Conservation (phyloP, 1,140 invertebrate genomes). For the Tribolium castaneum region DNA sequence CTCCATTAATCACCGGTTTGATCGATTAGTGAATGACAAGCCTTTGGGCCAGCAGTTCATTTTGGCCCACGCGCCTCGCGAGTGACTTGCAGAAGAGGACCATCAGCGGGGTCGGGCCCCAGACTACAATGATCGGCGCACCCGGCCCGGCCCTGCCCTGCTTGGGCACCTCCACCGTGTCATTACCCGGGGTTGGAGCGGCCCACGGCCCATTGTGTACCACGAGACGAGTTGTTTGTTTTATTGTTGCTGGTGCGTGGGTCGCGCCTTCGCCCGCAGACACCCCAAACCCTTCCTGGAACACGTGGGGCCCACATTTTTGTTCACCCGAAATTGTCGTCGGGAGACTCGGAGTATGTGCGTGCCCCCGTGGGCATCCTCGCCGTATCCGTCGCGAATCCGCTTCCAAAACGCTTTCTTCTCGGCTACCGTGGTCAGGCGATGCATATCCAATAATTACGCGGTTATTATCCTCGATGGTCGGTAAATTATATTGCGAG, state of each 20-base stretch:
- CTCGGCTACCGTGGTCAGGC: constrained; percentile 48
- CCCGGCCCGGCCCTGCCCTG: constrained; percentile 23
- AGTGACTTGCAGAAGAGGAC: constrained; percentile 39
- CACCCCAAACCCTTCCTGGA: constrained; percentile 2
- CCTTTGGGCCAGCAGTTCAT: constrained; percentile 19
- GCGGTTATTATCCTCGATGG: constrained; percentile 57
- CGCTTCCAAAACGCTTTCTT: constrained; percentile 4
- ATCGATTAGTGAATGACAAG: constrained; percentile 41
- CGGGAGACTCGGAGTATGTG: background rate
- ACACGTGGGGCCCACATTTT: background rate
- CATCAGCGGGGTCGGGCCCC: constrained; percentile 25
- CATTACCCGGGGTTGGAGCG: constrained; percentile 35
- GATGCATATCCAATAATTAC: constrained; percentile 58
- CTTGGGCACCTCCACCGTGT: constrained; percentile 33
- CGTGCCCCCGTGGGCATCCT: background rate
- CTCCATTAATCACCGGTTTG: constrained; percentile 31
- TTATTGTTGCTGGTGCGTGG: constrained; percentile 22
- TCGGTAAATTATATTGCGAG: constrained; percentile 57
- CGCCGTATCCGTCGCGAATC: constrained; percentile 30
- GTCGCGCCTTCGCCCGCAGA: constrained; percentile 9
- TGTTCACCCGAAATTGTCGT: no score
- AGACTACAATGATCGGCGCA: constrained; percentile 36
- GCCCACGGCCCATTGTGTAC: constrained; percentile 31
- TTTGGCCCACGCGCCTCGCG: constrained; percentile 28
- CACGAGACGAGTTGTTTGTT: constrained; percentile 26